phyloP scores from a whole-genome alignment of 2,888 invertebrate species.

The Sclerodermus sp. region DNA sequence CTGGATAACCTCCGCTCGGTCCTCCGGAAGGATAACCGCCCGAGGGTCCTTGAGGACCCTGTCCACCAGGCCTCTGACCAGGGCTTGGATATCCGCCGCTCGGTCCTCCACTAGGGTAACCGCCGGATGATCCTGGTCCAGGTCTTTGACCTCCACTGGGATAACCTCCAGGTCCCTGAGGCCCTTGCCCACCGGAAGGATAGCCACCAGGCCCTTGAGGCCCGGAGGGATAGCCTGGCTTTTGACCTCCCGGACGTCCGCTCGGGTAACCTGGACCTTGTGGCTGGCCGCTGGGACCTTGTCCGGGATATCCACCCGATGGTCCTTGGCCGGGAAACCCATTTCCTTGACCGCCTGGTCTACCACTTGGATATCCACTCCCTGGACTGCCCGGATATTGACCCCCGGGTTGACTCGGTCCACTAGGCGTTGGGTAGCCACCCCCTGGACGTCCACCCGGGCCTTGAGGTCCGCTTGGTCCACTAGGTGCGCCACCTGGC shows the following conservation, averaged over 20 bases:
- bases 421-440: slow-evolving; percentile 13
- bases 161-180: slow-evolving; percentile 24
- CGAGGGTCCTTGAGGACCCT: slow-evolving; percentile 15
- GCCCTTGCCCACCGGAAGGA: slow-evolving; percentile 31
- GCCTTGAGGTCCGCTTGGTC: slow-evolving; percentile 24
- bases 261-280: slow-evolving; percentile 27
- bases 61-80: slow-evolving; percentile 22
- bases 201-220: slow-evolving; percentile 21
- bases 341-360: slow-evolving; percentile 19
- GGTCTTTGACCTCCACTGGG: slow-evolving; percentile 26
- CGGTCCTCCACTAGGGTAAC: slow-evolving; percentile 26
- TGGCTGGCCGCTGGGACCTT: slow-evolving; percentile 24
- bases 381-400: slow-evolving; percentile 19
- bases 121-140: slow-evolving; percentile 30
- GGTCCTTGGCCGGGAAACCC: slow-evolving; percentile 20
- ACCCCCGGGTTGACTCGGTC: slow-evolving; percentile 14
- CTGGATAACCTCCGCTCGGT: slow-evolving; percentile 25
- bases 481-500: slow-evolving; percentile 23
- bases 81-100: slow-evolving; percentile 9
- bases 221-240: no score
- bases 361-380: slow-evolving; percentile 24
- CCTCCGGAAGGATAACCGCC: slow-evolving; percentile 24
- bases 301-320: slow-evolving; percentile 35
- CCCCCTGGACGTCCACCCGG: slow-evolving; percentile 28
- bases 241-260: slow-evolving; percentile 16